These are phyloP conservation scores for Callithrix jacchus DNA, from an alignment of 2,113 vertebrate species.

Conservation along the genomic window DNA sequence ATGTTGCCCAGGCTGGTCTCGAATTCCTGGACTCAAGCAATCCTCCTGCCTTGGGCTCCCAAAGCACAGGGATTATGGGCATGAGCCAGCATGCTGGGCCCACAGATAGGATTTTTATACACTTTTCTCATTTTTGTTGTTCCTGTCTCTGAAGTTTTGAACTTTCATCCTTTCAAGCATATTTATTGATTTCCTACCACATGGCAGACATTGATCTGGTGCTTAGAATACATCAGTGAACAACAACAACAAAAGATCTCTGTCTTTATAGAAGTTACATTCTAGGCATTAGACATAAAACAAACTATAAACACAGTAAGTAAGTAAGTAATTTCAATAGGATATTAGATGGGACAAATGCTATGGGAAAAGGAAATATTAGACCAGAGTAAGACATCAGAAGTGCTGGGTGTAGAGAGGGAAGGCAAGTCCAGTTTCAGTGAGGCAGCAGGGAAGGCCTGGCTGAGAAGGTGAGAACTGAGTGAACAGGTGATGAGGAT, in stretches of 20 bases:
- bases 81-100: too few species aligned
- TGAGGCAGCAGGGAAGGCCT: not conserved
- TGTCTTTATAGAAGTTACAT: not conserved
- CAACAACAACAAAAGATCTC: not conserved
- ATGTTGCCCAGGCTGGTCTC: too few species aligned
- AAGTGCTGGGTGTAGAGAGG: not conserved
- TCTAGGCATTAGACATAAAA: slow-evolving; percentile 20
- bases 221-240: not conserved
- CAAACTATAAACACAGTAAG: not conserved
- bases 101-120: not conserved
- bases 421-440: not conserved
- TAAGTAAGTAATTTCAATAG: slow-evolving; percentile 1
- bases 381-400: not conserved
- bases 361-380: not conserved
- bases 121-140: slow-evolving; percentile 35
- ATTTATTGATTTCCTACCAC: not conserved
- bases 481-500: not conserved
- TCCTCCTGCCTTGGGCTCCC: too few species aligned
- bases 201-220: not conserved
- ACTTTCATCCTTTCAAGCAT: slow-evolving; percentile 45
- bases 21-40: too few species aligned
- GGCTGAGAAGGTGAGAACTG: not conserved
- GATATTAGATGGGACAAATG: not conserved
- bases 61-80: too few species aligned
- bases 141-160: slow-evolving; percentile 28